These are phyloP conservation scores for Temnothorax nylanderi DNA, from an alignment of 1,140 invertebrate species.

Conservation along the genomic window DNA sequence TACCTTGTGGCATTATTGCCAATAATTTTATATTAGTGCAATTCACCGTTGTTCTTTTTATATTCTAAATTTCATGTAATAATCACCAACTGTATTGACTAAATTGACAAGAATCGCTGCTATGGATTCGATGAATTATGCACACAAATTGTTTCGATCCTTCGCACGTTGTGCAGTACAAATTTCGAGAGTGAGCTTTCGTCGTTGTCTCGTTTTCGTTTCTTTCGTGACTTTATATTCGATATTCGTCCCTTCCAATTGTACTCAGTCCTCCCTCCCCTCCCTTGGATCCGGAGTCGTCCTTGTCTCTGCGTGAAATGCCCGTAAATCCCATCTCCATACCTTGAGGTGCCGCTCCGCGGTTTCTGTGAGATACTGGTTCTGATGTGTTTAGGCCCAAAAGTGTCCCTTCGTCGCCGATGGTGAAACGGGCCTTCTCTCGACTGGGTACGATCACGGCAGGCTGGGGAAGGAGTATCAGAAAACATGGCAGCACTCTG, in stretches of 20 bases:
- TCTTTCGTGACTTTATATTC: conserved; percentile 47
- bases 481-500: conserved; percentile 91
- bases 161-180: conserved; percentile 35
- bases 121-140: conserved; percentile 33
- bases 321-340: conserved; percentile 67
- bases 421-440: conserved; percentile 96
- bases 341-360: conserved; percentile 81
- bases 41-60: not conserved
- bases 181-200: conserved; percentile 57
- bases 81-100: not conserved
- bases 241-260: conserved; percentile 33
- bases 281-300: not conserved
- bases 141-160: conserved; percentile 30
- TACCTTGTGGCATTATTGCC: conserved; percentile 3
- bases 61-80: conserved; percentile 31
- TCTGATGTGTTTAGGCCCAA: conserved; percentile 90
- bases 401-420: conserved; percentile 97
- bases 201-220: conserved; percentile 62
- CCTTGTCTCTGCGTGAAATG: not conserved
- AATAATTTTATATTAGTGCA: conserved; percentile 4
- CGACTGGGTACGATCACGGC: conserved; percentile 95
- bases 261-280: not conserved
- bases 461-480: conserved; percentile 94
- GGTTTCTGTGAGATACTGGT: conserved; percentile 85
- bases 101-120: not conserved